Evolutionary conservation across 2,113 vertebrate genomes (phyloP).

Genomic region (Dipodomys spectabilis): DNA sequence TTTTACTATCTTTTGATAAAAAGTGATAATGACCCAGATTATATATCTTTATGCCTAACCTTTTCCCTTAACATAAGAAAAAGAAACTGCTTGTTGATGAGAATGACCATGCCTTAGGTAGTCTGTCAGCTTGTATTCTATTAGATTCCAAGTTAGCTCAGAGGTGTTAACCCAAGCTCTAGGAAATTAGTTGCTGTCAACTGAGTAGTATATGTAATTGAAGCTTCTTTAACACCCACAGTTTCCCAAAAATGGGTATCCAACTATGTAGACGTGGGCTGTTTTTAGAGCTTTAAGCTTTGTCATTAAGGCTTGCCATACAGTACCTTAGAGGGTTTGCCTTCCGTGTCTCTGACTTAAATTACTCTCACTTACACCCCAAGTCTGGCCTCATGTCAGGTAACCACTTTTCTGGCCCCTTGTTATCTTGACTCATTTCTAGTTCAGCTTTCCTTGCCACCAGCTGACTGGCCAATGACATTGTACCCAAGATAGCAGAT

Average conservation of each 20-base stretch:
- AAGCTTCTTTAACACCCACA: not conserved
- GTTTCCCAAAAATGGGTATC: not conserved
- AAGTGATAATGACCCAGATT: slow-evolving; percentile 8
- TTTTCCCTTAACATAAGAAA: not conserved
- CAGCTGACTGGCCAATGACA: not conserved
- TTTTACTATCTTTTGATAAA: not conserved
- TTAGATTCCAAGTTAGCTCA: not conserved
- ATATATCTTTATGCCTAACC: not conserved
- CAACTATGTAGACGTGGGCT: not conserved
- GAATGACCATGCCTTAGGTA: not conserved
- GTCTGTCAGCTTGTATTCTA: not conserved
- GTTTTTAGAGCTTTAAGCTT: slow-evolving; percentile 17
- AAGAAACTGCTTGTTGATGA: not conserved
- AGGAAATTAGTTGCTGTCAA: not conserved
- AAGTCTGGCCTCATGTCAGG: not conserved
- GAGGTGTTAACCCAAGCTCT: not conserved
- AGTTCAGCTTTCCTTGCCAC: not conserved
- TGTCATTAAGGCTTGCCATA: not conserved
- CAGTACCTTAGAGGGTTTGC: not conserved
- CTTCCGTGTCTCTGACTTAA: slow-evolving; percentile 8
- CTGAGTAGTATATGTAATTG: not conserved
- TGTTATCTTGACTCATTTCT: not conserved
- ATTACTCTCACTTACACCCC: not conserved
- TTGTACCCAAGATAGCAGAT: not conserved
- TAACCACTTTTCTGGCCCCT: not conserved